These are phyloP conservation scores for Enteromius viviparus DNA, from an alignment of 2,797 vertebrate genomes.

Conservation along the genomic window DNA sequence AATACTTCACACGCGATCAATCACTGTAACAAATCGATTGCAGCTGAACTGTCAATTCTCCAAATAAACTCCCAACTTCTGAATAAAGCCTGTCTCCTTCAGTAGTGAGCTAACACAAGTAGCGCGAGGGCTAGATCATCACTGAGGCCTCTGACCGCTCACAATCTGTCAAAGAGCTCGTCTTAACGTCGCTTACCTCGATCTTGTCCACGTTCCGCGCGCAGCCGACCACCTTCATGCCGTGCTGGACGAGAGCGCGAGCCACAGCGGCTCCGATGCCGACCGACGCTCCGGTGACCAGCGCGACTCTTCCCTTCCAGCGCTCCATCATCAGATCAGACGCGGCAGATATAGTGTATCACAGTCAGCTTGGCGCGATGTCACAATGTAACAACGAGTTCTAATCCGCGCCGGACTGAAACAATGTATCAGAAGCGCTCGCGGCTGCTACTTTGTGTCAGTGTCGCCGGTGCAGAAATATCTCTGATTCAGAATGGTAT, in stretches of 20 bases:
- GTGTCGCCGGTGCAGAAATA: not conserved
- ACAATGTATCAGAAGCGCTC: not conserved
- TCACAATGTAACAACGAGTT: conserved; percentile 18
- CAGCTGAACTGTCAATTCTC: not conserved
- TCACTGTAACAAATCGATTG: not conserved
- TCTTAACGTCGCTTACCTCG: conserved; percentile 77
- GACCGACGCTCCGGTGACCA: conserved; percentile 93
- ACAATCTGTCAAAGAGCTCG: not conserved
- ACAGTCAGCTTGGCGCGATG: not conserved
- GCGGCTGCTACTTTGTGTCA: conserved; percentile 10
- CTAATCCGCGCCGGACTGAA: not conserved
- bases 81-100: not conserved
- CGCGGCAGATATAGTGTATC: conserved; percentile 3
- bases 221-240: conserved; percentile 93
- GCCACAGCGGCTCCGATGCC: conserved; percentile 93
- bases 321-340: conserved; percentile 82
- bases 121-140: not conserved
- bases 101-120: conserved; percentile 14
- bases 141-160: not conserved
- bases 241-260: conserved; percentile 89
- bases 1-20: conserved; percentile 5
- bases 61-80: not conserved
- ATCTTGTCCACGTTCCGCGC: conserved; percentile 92
- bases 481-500: not conserved
- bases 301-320: conserved; percentile 90